Base-by-base conservation (phyloP, 1,140 invertebrate genomes). In the Tribolium madens region DNA sequence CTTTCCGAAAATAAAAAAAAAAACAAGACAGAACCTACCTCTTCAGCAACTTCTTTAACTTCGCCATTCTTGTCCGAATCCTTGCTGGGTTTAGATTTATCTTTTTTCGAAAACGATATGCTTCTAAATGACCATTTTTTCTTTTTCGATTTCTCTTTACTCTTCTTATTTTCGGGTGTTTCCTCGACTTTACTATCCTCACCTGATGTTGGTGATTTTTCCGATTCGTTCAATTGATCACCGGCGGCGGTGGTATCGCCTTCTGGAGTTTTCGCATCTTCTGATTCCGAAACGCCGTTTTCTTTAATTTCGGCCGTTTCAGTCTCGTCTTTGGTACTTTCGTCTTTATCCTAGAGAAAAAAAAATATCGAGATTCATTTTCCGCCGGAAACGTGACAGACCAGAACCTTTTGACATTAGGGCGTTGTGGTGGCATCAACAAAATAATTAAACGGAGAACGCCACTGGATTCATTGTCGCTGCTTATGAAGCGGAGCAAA, bases 51-150 rank as follows among this genome's bases (percentile, higher is more conserved):
- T 78, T 85, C 84, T 53, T 84, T 84, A 12, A 84, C 83, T 42
- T 86, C 84, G 6, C 84, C 84, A 60, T 84, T 86, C 77, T 85
- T 85, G 53, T 90, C 89, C 18, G 87, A 87, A 75, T 90, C 89
- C 82, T 92, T 92, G 80, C 89, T 88, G 75, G 93, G 93, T 86
- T 95, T 95, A 78, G 89, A 92, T 88, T 95, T 95, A 82, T 95
- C 94, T 85, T 94, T 95, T 86, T 92, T 93, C 83, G 92, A 92
- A 86, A 95, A 95, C 82, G 93, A 94, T 86, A 95, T 93, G 81
- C 91, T 93, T 83, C 93, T 91, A 9, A 87, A 94, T 78, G 93
- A 94, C 93, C 93, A 95, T 88, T 94, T 94, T 89, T 94, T 95
- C 89, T 94, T 95, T 73, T 92, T 91, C 88, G 93, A 93, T 79